phyloP scores from a whole-genome alignment of 2,888 invertebrate species.

The Rhopalosiphum nymphaeae region DNA sequence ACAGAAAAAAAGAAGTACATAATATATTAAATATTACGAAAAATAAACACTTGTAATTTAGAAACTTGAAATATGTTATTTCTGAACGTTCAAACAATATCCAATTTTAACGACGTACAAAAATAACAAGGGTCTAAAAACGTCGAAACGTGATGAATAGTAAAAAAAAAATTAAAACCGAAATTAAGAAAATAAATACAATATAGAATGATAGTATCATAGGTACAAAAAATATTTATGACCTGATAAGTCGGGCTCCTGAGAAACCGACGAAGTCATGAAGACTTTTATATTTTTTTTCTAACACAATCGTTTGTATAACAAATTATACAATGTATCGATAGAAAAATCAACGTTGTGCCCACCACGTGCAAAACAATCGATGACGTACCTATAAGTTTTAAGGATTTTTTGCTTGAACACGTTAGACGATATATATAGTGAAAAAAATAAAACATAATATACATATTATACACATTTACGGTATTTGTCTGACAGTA shows the following conservation, averaged over 20 bases:
- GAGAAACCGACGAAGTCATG: slow-evolving; percentile 25
- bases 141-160: slow-evolving; percentile 15
- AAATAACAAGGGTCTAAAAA: slow-evolving; percentile 33
- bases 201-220: background rate
- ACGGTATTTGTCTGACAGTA: background rate
- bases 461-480: slow-evolving; percentile 1
- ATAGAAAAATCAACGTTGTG: background rate
- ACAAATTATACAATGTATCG: background rate
- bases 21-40: background rate
- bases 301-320: background rate
- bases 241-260: slow-evolving; percentile 10
- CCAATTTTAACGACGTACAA: background rate
- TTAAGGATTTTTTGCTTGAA: background rate
- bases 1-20: background rate
- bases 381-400: slow-evolving; percentile 3
- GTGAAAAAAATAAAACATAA: background rate
- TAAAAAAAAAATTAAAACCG: background rate
- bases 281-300: background rate
- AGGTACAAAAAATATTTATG: background rate
- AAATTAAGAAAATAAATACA: slow-evolving; percentile 18
- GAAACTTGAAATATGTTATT: slow-evolving; percentile 11
- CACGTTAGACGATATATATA: background rate
- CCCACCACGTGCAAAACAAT: background rate
- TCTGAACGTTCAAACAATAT: slow-evolving; percentile 6
- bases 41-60: slow-evolving; percentile 24